Base-by-base conservation (phyloP, 2,888 invertebrate genomes). In the Diogma glabrata region DNA sequence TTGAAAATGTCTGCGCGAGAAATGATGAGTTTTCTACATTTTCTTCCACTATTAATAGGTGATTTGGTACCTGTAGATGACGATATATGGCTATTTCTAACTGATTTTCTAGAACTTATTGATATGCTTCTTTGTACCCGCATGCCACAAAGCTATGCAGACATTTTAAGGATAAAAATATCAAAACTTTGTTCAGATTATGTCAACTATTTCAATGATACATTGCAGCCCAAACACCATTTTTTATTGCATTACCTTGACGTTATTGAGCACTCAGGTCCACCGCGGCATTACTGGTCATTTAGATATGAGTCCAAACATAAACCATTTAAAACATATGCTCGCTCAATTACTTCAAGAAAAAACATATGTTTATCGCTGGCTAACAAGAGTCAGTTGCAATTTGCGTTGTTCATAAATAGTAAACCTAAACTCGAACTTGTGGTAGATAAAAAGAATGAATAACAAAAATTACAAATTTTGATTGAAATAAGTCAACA, bases 81-180 rank as follows among this genome's bases (percentile, higher is more conserved):
- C 12, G 20, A 8, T 9, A 20, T 17, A 2, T 43, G 22, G 38
- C 14, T 17, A 38, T 38, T 38, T 19, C 19, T 38, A 8, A 2
- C 16, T 2, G 9, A 10, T 38, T 38, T 38, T 38, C 19, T 7
- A 14, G 19, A 38, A 5, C 16, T 38, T 17, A 10, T 38, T 14
- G 38, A 38, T 9, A 16, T 19, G 2, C 19, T 38, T 7, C 10
- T 38, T 7, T 38, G 38, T 16, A 17, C 3, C 19, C 16, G 4
- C 19, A 38, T 38, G 19, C 6, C 16, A 16, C 16, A 38, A 38
- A 17, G 58, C 59, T 59, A 59, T 59, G 59, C 58, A 57, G 54
- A 54, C 57, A 56, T 55, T 51, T 57, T 51, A 55, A n/a, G n/a
- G n/a, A n/a, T n/a, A n/a, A n/a, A n/a, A n/a, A 51, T 51, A 12